Evolutionary conservation across 2,888 invertebrate species (phyloP), one percentile per base, ranked within the genome.

Genomic region (Pelosia muscerda): DNA sequence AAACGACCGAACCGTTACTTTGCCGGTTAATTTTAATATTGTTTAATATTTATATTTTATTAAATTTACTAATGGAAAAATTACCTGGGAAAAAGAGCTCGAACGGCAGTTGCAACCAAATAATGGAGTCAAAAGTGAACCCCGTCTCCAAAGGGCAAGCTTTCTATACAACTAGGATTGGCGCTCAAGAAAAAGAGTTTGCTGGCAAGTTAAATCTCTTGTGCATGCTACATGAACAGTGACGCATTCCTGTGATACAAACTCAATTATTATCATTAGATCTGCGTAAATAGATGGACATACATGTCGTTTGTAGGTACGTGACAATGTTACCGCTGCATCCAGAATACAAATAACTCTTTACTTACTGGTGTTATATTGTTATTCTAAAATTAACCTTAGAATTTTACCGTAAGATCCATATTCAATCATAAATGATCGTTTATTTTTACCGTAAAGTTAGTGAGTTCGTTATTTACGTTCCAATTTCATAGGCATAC

Each of bases 241-340:
- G 80, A 84, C 74, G 69, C 78, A 84, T 78, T 70, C 74, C 66
- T 71, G 75, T 73, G 69, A 73, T 77, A 77, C 73, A 70, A 77
- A 78, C 75, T 78, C 76, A 76, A 78, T 78, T 81, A 79, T 82
- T 81, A 75, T 81, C 78, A 81, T 80, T 79, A 83, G 76, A 79
- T 79, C 76, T 81, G 80, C 76, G 77, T 78, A 81, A 83, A 81
- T 78, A 82, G 69, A 80, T 80, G 73, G 81, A 78, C 78, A 81
- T 79, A 79, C 78, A 82, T 84, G 84, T 84, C 75, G 76, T 71
- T 75, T 72, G 74, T 88, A 26, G 56, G 26, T 28, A 89, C 89
- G 89, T 88, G 88, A 88, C 87, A 84, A 88, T 87, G 87, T 88
- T 87, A 88, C 79, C 77, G 78, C 78, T 79, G 85, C 81, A 79